Base-by-base conservation (phyloP, 2,113 vertebrate genomes). In the Turnix velox region DNA sequence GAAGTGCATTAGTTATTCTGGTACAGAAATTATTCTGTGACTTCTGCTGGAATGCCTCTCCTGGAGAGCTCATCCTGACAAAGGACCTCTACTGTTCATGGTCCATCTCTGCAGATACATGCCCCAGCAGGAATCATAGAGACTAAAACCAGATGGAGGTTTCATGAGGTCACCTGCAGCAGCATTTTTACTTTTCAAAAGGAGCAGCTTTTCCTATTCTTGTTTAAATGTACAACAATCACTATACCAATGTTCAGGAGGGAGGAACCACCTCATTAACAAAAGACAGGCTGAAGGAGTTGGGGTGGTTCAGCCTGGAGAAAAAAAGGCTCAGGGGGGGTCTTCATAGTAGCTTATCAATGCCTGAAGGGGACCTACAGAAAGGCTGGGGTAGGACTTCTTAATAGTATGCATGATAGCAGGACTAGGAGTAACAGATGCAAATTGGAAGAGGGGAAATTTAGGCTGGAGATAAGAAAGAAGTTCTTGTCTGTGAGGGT, bases 241-340 rank as follows among this genome's bases (percentile, higher is more conserved):
- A 6, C 4, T 14, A 12, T 0, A 6, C 22, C 18, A 42, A 69
- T 10, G 31, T 4, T 45, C 20, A 62, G 45, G 30, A 39, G 12
- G 40, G 40, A 95, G 14, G 46, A 73, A 69, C 12, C 0, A n/a
- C n/a, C n/a, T n/a, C n/a, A n/a, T n/a, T n/a, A n/a, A n/a, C n/a
- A n/a, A n/a, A n/a, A n/a, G n/a, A n/a, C n/a, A n/a, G n/a, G n/a
- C n/a, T n/a, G n/a, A 10, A 72, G 43, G 33, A 55, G n/a, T n/a
- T n/a, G n/a, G n/a, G n/a, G n/a, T n/a, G n/a, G n/a, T n/a, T n/a
- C n/a, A n/a, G n/a, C n/a, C n/a, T n/a, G n/a, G n/a, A n/a, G n/a
- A n/a, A n/a, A n/a, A n/a, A n/a, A n/a, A n/a, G n/a, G n/a, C n/a
- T n/a, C n/a, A n/a, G n/a, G n/a, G n/a, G n/a, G n/a, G n/a, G n/a